phyloP scores from a whole-genome alignment of 1,140 invertebrate genomes.

The Calosoma granatense region DNA sequence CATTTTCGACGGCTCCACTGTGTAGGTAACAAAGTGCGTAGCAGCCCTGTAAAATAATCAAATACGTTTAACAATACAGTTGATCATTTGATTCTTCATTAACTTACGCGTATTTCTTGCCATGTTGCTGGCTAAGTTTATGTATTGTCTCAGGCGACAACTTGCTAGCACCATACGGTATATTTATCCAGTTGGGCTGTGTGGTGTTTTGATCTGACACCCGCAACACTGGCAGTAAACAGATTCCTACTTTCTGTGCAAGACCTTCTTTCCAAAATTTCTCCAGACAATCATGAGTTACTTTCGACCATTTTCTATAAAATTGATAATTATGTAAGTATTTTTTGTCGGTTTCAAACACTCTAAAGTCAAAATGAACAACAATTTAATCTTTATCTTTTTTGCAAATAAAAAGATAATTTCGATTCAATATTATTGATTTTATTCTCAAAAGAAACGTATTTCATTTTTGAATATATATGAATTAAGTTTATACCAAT shows the following conservation, averaged over 20 bases:
- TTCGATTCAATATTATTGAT: too few relatives aligned
- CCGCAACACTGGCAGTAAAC: conserved; percentile 44
- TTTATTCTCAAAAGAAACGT: conserved; percentile 3
- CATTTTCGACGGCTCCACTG: conserved; percentile 44
- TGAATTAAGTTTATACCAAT: neutral
- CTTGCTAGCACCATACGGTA: conserved; percentile 45
- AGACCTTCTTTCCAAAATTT: conserved; percentile 49
- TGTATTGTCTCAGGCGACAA: conserved; percentile 40
- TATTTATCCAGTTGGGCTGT: conserved; percentile 39
- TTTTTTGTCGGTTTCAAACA: too few relatives aligned
- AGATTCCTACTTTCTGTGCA: conserved; percentile 45
- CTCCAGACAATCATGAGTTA: conserved; percentile 48
- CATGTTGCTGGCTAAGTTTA: conserved; percentile 36
- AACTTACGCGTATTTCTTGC: conserved; percentile 42
- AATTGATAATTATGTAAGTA: too few relatives aligned
- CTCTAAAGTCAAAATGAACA: conserved; percentile 4
- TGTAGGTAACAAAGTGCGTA: conserved; percentile 49
- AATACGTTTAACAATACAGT: conserved; percentile 6
- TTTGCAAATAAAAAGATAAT: too few relatives aligned
- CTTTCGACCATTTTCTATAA: conserved; percentile 50
- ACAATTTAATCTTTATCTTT: too few relatives aligned
- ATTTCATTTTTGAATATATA: neutral
- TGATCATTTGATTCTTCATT: too few relatives aligned
- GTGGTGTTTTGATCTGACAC: conserved; percentile 27
- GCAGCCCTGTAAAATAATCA: conserved; percentile 40